Percentiles rank a stretch among this genome's conserved stretches.
Evolutionary conservation across 35 echinoderm and acorn worm genomes (phyloP).

Genomic region (Ptychodera flava): DNA sequence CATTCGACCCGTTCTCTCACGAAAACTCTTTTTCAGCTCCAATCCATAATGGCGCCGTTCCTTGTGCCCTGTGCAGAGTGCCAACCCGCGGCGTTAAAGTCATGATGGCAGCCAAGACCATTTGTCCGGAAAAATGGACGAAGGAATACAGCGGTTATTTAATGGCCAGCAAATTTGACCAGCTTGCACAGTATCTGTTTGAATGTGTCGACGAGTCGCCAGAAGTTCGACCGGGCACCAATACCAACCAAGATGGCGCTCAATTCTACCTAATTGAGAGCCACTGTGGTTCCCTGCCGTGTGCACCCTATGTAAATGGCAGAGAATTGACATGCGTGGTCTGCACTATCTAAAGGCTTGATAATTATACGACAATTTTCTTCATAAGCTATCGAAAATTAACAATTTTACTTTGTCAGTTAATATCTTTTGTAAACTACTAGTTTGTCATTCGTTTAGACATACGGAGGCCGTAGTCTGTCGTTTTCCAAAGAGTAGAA

Average conservation of each 20-base stretch:
- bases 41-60: conserved; percentile 25
- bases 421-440: too few species aligned
- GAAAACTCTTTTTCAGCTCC: conserved; percentile 21
- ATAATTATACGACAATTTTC: too few species aligned
- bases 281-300: conserved; percentile 12
- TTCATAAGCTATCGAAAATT: too few species aligned
- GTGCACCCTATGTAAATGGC: conserved; percentile 2
- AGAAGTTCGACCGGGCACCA: conserved; percentile 15
- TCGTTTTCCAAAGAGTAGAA: too few species aligned
- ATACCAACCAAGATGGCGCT: neutral
- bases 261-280: conserved; percentile 10
- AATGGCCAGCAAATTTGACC: conserved; percentile 6
- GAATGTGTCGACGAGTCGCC: conserved; percentile 36
- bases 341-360: conserved; percentile 4
- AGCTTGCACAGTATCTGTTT: neutral
- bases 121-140: conserved; percentile 36
- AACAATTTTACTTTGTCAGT: too few species aligned
- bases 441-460: too few species aligned
- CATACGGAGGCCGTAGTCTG: too few species aligned
- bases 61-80: conserved; percentile 41
- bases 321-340: conserved; percentile 29
- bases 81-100: conserved; percentile 23
- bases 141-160: conserved; percentile 39
- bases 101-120: conserved; percentile 24
- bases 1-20: conserved; percentile 11